phyloP scores from a whole-genome alignment of 1,140 invertebrate genomes.

The Augochlora pura region DNA sequence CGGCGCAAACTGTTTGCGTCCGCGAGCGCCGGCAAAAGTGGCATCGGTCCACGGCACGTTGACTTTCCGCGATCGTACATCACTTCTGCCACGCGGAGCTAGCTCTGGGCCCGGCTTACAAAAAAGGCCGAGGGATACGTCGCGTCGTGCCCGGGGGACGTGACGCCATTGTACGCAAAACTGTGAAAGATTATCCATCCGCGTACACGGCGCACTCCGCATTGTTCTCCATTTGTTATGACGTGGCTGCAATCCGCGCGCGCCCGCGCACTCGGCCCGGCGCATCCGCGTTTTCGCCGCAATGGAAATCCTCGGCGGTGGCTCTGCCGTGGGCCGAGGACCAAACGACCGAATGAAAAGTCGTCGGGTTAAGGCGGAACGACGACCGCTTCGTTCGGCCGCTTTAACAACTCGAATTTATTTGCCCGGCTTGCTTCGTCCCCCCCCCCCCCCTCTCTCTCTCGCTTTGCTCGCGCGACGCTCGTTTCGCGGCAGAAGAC shows the following conservation, averaged over 20 bases:
- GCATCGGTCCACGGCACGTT: background rate
- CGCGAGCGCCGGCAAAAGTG: too few relatives aligned
- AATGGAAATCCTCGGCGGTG: background rate
- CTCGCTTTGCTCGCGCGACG: background rate
- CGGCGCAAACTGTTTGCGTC: too few relatives aligned
- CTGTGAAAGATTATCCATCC: conserved; percentile 70
- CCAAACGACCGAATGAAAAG: conserved; percentile 16
- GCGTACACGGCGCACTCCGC: conserved; percentile 43
- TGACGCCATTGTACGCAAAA: conserved; percentile 66
- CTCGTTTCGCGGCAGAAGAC: too few relatives aligned
- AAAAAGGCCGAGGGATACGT: conserved; percentile 37
- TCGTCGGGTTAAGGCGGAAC: background rate
- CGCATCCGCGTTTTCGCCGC: background rate
- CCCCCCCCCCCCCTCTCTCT: too few relatives aligned
- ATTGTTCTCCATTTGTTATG: conserved; percentile 67
- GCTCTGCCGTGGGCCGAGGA: background rate
- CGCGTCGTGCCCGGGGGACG: conserved; percentile 50
- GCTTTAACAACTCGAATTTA: conserved; percentile 14
- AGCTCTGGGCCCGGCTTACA: background rate
- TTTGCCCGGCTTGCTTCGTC: conserved; percentile 10
- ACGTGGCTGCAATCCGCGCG: conserved; percentile 34
- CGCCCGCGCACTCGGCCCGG: background rate
- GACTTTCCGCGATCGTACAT: conserved; percentile 27
- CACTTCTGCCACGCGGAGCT: conserved; percentile 13
- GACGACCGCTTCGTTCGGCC: conserved; percentile 24